Evolutionary conservation across 2,888 invertebrate species (phyloP), one percentile per base, ranked within the genome.

Genomic region (Eledona agricola): DNA sequence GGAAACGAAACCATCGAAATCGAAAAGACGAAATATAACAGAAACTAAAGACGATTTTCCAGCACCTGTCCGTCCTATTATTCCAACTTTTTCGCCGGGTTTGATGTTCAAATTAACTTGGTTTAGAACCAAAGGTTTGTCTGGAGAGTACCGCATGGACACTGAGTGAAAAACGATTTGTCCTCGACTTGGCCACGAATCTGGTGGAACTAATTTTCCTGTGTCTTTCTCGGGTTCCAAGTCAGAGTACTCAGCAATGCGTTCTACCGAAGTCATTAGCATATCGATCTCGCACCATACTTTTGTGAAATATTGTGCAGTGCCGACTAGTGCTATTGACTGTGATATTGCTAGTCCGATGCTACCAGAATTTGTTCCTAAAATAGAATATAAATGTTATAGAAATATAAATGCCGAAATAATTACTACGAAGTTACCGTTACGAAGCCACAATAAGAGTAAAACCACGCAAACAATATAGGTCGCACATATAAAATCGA

Each of bases 21-120:
- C 86, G 0, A 89, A 85, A 59, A 94, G 73, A 1, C 92, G 83
- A 75, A 94, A 95, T 11, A 95, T 77, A 1, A 91, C 88, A 4
- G 89, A 83, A 59, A 91, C 87, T 12, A 90, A 76, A 0, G 90
- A 89, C 0, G 89, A 88, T 71, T 91, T 91, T 7, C 92, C 93
- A n/a, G 93, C 92, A 1, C 93, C 93, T 0, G 93, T 93, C 37
- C 93, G 82, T 0, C 93, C 93, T 1, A 91, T 90, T 54, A 92
- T 87, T 28, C 91, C 91, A 32, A 91, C 79, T 78, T 85, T 86
- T 78, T 82, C 81, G 51, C 83, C 83, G 17, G 83, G 79, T 63
- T 85, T 79, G 37, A 89, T 82, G 1, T 75, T 70, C 37, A 90
- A 80, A 46, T 79, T 81, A 1, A 90, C 75, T 50, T 84, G 81